phyloP scores from a whole-genome alignment of 1,140 invertebrate species.

The Drosophila gunungcola region DNA sequence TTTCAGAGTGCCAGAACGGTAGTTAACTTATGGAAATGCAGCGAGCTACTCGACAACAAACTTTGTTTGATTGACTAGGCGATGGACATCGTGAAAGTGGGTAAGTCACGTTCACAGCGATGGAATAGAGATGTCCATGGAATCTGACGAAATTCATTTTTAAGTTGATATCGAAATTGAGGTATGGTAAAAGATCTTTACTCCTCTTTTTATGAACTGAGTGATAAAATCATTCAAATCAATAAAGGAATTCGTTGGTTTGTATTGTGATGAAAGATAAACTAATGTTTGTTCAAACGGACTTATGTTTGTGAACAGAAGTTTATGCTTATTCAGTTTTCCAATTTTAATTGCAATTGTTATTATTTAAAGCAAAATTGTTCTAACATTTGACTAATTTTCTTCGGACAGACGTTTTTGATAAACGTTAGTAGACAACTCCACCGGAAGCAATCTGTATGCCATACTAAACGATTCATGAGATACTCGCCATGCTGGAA shows the following conservation, averaged over 20 bases:
- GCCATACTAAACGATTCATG: conserved; percentile 15
- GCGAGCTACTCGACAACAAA: conserved; percentile 30
- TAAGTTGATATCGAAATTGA: conserved; percentile 13
- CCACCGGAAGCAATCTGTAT: conserved; percentile 20
- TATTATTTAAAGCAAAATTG: no score
- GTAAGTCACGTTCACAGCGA: conserved; percentile 40
- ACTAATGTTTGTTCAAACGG: no score
- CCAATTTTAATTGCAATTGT: no score
- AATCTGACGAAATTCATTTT: conserved; percentile 40
- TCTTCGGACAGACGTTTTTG: conserved; percentile 20
- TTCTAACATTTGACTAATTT: conserved; percentile 4
- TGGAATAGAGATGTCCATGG: conserved; percentile 21
- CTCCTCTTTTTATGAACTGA: no score
- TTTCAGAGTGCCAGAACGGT: conserved; percentile 56
- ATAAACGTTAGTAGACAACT: conserved; percentile 39
- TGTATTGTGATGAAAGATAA: no score
- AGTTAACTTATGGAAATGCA: conserved; percentile 58
- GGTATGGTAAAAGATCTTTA: neutral
- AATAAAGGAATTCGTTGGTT: no score
- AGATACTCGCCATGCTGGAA: conserved; percentile 5
- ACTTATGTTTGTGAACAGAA: no score
- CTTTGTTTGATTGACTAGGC: conserved; percentile 47
- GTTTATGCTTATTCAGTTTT: no score
- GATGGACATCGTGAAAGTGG: conserved; percentile 32
- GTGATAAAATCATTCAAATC: no score